Evolutionary conservation across 1,140 invertebrate species (phyloP).

Genomic region (Zaprionus inermis): DNA sequence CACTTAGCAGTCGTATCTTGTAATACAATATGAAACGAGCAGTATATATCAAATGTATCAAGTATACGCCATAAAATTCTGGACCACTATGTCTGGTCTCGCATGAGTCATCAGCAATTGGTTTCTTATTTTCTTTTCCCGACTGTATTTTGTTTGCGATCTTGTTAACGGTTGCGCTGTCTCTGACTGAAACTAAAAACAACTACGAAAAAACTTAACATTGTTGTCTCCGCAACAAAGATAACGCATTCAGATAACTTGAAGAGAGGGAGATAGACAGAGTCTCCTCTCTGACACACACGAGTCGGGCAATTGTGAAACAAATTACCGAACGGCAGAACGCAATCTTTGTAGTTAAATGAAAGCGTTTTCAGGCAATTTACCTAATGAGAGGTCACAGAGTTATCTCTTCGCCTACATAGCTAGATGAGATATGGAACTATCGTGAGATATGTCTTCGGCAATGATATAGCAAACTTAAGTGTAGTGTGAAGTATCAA

Average conservation of each 20-base stretch:
- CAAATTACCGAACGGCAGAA: constrained; percentile 41
- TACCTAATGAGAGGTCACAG: constrained; percentile 18
- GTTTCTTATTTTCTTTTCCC: constrained; percentile 8
- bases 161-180: constrained; percentile 25
- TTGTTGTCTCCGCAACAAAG: constrained; percentile 56
- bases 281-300: too few relatives aligned
- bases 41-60: constrained; percentile 3
- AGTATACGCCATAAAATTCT: not conserved
- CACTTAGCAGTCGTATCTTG: not conserved
- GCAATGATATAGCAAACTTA: not conserved
- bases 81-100: not conserved
- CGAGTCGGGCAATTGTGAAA: constrained; percentile 26
- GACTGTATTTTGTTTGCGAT: constrained; percentile 31
- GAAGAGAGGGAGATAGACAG: constrained; percentile 32
- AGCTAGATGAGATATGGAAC: too few relatives aligned
- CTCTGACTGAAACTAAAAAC: constrained; percentile 27
- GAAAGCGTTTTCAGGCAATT: constrained; percentile 32
- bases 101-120: constrained; percentile 20
- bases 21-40: not conserved
- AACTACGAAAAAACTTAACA: not conserved
- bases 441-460: not conserved
- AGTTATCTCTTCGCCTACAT: not conserved
- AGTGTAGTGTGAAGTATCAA: not conserved
- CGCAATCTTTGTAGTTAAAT: constrained; percentile 24
- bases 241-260: constrained; percentile 61